A percentile compares a stretch with the other conserved stretches of the same genome.
Conservation (phyloP, 1,140 invertebrate genomes). For the Zaprionus tsacasi region DNA sequence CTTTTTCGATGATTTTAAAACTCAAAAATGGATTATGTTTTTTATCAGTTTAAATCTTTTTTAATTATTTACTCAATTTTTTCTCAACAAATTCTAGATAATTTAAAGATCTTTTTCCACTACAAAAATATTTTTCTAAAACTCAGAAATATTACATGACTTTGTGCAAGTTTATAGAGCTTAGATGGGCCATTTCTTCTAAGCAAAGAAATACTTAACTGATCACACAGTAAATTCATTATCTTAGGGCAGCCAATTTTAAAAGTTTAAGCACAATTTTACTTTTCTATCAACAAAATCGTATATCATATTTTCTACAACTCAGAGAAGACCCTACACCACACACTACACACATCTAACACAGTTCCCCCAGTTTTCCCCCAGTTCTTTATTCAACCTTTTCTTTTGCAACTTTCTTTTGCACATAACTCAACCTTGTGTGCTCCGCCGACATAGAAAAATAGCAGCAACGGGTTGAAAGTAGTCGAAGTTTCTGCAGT, state of each 20-base stretch:
- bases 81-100: no score
- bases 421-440: neutral
- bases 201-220: neutral
- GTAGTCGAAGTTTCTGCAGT: neutral
- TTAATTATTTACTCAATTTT: no score
- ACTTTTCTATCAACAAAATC: slow-evolving; percentile 4
- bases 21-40: no score
- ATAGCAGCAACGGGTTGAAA: neutral
- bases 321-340: neutral
- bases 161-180: neutral
- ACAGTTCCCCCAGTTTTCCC: neutral
- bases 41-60: no score
- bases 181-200: neutral
- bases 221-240: neutral
- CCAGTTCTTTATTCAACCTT: neutral
- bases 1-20: no score
- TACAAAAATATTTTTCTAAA: no score
- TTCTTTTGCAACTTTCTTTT: slow-evolving; percentile 8
- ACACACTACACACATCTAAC: neutral
- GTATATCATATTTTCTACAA: neutral
- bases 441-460: neutral
- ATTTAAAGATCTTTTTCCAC: no score
- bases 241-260: neutral
- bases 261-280: neutral
- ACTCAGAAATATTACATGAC: neutral